A percentile compares a stretch with the other conserved stretches of the same genome.
phyloP scores from a whole-genome alignment of 2,797 vertebrate genomes.

The Hydrolagus colliei region DNA sequence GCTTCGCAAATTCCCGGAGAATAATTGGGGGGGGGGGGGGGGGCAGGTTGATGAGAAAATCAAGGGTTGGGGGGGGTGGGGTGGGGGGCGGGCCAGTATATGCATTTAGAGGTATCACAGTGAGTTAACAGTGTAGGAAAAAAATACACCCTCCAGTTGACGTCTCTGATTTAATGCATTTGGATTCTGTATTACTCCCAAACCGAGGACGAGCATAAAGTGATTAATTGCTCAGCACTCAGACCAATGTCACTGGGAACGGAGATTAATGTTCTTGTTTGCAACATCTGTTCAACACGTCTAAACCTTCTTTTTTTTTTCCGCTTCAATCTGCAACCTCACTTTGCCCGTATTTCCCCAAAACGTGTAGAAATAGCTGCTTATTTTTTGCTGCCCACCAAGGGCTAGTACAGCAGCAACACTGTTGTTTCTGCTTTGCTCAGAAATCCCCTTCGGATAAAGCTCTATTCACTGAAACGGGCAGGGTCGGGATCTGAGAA shows the following conservation, averaged over 20 bases:
- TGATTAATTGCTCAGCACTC: constrained; percentile 25
- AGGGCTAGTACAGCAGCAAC: background rate
- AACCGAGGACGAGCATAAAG: background rate
- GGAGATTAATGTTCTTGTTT: constrained; percentile 23
- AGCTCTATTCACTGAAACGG: background rate
- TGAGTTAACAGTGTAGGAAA: too few species aligned
- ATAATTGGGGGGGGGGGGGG: too few species aligned
- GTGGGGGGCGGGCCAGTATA: too few species aligned
- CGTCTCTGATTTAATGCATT: constrained; percentile 9
- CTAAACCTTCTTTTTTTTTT: background rate
- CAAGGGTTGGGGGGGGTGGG: too few species aligned
- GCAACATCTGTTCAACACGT: constrained; percentile 18
- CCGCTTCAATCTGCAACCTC: background rate
- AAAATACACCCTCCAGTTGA: too few species aligned
- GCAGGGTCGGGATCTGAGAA: constrained; percentile 17
- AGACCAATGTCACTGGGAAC: background rate
- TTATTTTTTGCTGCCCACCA: background rate
- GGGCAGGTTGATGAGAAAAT: too few species aligned
- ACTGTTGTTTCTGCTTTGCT: background rate
- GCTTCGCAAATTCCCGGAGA: too few species aligned
- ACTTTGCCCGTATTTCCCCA: background rate
- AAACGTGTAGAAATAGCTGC: background rate
- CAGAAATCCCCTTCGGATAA: background rate
- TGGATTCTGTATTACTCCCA: constrained; percentile 15
- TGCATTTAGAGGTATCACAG: too few species aligned